Percentiles rank a stretch among this genome's conserved stretches.
Conservation (phyloP, 2,797 vertebrate species). For the Pelobates cultripes region DNA sequence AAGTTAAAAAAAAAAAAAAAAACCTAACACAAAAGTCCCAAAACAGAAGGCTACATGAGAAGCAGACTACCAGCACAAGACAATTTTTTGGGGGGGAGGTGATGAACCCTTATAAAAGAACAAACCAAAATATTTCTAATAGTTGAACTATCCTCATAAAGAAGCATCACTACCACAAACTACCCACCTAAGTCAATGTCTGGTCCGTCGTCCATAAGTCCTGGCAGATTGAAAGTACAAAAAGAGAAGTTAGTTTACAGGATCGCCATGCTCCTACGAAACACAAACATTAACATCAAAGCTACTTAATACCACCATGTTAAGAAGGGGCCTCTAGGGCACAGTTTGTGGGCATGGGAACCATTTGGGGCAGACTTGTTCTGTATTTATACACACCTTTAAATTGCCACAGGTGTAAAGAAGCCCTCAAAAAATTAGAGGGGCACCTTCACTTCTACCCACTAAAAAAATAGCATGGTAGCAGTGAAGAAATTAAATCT, state of each 20-base stretch:
- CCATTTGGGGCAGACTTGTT: conserved; percentile 23
- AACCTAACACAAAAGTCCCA: no score
- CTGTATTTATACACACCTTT: conserved; percentile 23
- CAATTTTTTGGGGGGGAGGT: no score
- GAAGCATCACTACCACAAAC: no score
- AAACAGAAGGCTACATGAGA: no score
- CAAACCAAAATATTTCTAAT: no score
- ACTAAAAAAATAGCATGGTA: conserved; percentile 17
- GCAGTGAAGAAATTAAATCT: conserved; percentile 15
- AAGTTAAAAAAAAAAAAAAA: no score
- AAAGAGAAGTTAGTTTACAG: conserved; percentile 69
- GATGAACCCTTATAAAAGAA: no score
- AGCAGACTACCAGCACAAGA: no score
- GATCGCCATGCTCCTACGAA: conserved; percentile 52
- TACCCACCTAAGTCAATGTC: conserved; percentile 90
- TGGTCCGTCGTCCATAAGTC: conserved; percentile 87
- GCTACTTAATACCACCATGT: conserved; percentile 69
- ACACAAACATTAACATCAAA: conserved; percentile 60
- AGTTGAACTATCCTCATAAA: no score
- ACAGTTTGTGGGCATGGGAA: conserved; percentile 15
- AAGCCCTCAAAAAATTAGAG: neutral
- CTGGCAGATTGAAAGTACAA: conserved; percentile 74
- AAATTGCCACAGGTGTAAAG: conserved; percentile 13
- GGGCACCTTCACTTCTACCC: conserved; percentile 21
- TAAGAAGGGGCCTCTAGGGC: conserved; percentile 57